phyloP scores from a whole-genome alignment of 2,888 invertebrate species.

The Gandaritis pyraliata region DNA sequence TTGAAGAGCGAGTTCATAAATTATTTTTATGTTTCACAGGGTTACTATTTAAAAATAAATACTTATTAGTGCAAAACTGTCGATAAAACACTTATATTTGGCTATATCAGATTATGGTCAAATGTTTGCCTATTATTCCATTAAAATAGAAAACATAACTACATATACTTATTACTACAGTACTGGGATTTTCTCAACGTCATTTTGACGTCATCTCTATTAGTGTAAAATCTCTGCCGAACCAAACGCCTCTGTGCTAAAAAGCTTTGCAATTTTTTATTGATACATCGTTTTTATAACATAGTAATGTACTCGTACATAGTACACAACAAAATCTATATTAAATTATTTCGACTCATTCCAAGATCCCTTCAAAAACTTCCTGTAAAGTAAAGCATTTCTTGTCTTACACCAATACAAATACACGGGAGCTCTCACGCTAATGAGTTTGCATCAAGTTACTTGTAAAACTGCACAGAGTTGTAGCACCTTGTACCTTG shows the following conservation, averaged over 20 bases:
- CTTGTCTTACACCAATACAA: conserved; percentile 56
- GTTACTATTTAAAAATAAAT: neutral
- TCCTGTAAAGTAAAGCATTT: conserved; percentile 8
- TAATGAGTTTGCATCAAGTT: conserved; percentile 77
- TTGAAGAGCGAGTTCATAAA: conserved; percentile 18
- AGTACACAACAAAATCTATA: neutral
- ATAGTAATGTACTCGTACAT: no score
- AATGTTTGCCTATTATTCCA: no score
- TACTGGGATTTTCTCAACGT: no score
- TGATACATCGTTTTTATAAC: no score
- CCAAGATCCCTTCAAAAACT: neutral
- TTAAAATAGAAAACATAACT: no score
- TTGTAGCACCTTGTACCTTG: conserved; percentile 55
- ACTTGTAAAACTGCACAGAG: conserved; percentile 70
- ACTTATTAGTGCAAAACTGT: no score
- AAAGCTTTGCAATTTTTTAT: no score
- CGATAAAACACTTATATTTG: neutral
- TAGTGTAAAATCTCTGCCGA: no score
- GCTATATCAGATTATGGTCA: no score
- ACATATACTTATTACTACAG: no score
- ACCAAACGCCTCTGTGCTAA: no score
- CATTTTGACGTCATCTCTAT: no score
- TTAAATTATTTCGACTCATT: neutral
- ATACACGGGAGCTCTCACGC: conserved; percentile 71
- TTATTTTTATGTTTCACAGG: conserved; percentile 13